Base-by-base conservation (phyloP, 2,113 vertebrate genomes). In the Dipodomys ordii region DNA sequence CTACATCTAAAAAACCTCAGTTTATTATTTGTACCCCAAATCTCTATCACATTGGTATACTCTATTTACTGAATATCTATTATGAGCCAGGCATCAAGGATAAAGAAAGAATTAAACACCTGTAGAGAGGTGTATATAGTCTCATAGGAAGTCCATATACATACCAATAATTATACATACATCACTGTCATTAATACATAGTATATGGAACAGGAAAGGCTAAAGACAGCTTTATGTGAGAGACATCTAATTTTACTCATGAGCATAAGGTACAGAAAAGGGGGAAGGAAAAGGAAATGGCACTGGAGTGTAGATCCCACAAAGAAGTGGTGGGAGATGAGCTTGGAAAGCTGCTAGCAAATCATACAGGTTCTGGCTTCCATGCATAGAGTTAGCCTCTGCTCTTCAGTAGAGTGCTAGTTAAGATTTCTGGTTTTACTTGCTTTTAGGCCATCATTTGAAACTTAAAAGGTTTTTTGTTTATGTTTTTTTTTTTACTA, bases 31-130 rank as follows among this genome's bases (percentile, higher is more conserved):
- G 44, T 53, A 89, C 64, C 23, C 28, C 46, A 94, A 79, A 77
- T 92, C 72, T 81, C 28, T 79, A 60, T 73, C 74, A 96, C 27
- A 85, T 7, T 39, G 49, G 6, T 72, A 3, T 68, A 88, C 25
- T 39, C 22, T 49, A 83, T 74, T 84, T 92, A 94, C 30, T 92
- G 83, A 71, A 90, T 69, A 91, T 20, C 84, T 85, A 85, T 8
- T 88, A 87, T 71, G 30, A 93, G 49, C 28, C n/a, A 83, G 23
- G 27, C 16, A 35, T 53, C 87, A 94, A 83, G 35, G n/a, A 53
- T 83, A 89, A 88, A 44, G 30, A 78, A 0, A 91, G 27, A 93
- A 46, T 18, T 28, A 39, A 91, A 46, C 2, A 76, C 64, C 67
- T 91, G 23, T 32, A 6, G 16, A 73, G 30, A 83, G 2, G 4